Conservation (phyloP, 2,113 vertebrate species). For the Mormyrus lacerda region DNA sequence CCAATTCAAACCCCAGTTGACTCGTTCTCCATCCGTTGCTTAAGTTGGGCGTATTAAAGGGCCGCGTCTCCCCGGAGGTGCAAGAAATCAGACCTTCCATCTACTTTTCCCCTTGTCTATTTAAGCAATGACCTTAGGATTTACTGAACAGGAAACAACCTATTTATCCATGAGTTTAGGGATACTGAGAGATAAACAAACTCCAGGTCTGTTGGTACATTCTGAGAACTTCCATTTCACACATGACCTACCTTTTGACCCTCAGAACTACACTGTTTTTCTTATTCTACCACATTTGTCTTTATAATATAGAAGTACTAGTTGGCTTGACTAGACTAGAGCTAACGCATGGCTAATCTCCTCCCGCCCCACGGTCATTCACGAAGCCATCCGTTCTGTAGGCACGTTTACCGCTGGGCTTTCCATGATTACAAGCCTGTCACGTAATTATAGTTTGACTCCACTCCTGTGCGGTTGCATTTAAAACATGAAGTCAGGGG, state of each 20-base stretch:
- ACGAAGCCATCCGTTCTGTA: background rate
- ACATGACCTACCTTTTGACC: background rate
- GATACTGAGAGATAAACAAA: background rate
- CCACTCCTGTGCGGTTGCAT: background rate
- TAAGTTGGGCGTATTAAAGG: background rate
- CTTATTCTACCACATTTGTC: background rate
- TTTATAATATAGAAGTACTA: background rate
- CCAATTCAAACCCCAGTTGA: background rate
- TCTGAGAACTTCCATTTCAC: background rate
- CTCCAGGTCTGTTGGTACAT: background rate
- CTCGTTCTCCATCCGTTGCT: background rate
- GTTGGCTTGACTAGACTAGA: background rate
- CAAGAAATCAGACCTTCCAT: background rate
- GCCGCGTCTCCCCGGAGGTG: background rate
- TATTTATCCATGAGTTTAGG: background rate
- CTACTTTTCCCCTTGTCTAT: background rate
- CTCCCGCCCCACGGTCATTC: background rate
- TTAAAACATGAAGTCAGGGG: background rate
- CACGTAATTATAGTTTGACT: background rate
- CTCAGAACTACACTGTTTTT: background rate
- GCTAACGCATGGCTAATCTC: background rate
- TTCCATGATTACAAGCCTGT: background rate
- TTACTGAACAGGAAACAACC: background rate
- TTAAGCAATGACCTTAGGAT: background rate
- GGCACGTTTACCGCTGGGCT: background rate